Evolutionary conservation across 2,888 invertebrate genomes (phyloP).

Genomic region (Archaeoteleia sp.): DNA sequence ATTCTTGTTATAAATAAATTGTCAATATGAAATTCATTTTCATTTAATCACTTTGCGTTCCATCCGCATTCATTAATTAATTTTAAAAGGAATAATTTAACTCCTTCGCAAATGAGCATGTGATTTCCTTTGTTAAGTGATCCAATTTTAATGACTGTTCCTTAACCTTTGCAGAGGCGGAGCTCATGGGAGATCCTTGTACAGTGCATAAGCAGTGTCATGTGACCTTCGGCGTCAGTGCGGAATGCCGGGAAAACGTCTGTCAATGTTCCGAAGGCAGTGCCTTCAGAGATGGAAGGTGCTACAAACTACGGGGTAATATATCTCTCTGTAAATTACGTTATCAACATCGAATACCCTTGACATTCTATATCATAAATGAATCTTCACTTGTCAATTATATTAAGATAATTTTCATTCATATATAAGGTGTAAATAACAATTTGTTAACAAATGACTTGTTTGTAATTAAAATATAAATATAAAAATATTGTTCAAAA

Average conservation of each 20-base stretch:
- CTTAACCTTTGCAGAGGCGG: conserved; percentile 63
- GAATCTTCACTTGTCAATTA: background rate
- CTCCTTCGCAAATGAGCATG: too few relatives aligned
- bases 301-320: conserved; percentile 72
- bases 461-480: too few relatives aligned
- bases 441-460: too few relatives aligned
- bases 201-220: conserved; percentile 69
- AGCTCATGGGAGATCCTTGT: conserved; percentile 68
- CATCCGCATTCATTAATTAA: too few relatives aligned
- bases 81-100: too few relatives aligned
- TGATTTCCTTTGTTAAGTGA: too few relatives aligned
- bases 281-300: conserved; percentile 68
- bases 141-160: conserved; percentile 12
- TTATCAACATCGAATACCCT: conserved; percentile 10
- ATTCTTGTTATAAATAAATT: too few relatives aligned
- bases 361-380: background rate
- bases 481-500: too few relatives aligned
- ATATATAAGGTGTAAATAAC: too few relatives aligned
- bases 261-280: conserved; percentile 70
- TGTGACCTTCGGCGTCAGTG: conserved; percentile 68
- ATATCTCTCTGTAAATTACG: conserved; percentile 2
- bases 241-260: conserved; percentile 67
- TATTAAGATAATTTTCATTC: too few relatives aligned
- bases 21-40: too few relatives aligned
- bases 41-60: too few relatives aligned